Evolutionary conservation across 2,888 invertebrate genomes (phyloP).

Genomic region (Epirrita christyi): DNA sequence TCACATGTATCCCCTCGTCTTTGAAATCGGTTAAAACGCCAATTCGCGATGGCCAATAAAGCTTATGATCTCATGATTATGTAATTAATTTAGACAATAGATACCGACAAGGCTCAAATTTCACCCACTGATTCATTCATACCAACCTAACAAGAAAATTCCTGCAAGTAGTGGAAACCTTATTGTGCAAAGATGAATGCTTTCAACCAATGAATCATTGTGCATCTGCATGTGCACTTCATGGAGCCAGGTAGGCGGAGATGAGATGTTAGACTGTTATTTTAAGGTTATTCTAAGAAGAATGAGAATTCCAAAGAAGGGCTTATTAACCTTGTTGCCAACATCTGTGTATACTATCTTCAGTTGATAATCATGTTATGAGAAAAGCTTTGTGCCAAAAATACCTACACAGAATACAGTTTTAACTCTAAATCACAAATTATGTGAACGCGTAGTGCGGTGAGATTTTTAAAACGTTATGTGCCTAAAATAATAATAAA

Average conservation of each 20-base stretch:
- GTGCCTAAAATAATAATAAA: too few relatives aligned
- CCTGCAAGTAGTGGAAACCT: background rate
- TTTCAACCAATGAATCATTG: slow-evolving; percentile 42
- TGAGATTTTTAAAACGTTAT: too few relatives aligned
- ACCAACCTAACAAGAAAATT: background rate
- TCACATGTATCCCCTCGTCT: too few relatives aligned
- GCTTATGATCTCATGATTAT: slow-evolving; percentile 9
- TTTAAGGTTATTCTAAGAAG: slow-evolving; percentile 2
- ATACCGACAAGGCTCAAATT: slow-evolving; percentile 1
- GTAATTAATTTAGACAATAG: slow-evolving; percentile 10
- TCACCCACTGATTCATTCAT: slow-evolving; percentile 11
- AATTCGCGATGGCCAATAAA: background rate
- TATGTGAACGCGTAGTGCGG: too few relatives aligned
- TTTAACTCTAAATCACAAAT: too few relatives aligned
- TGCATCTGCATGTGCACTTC: slow-evolving; percentile 39
- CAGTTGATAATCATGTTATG: background rate
- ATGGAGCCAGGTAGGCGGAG: slow-evolving; percentile 41
- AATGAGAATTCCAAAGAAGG: slow-evolving; percentile 2
- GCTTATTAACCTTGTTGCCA: background rate
- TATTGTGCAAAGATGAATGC: slow-evolving; percentile 44
- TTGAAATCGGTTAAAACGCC: background rate
- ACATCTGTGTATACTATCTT: background rate
- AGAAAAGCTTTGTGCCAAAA: background rate
- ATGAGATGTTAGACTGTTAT: slow-evolving; percentile 16
- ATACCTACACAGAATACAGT: too few relatives aligned